Conservation (phyloP, 2,888 invertebrate species). For the Tridacna crocea region DNA sequence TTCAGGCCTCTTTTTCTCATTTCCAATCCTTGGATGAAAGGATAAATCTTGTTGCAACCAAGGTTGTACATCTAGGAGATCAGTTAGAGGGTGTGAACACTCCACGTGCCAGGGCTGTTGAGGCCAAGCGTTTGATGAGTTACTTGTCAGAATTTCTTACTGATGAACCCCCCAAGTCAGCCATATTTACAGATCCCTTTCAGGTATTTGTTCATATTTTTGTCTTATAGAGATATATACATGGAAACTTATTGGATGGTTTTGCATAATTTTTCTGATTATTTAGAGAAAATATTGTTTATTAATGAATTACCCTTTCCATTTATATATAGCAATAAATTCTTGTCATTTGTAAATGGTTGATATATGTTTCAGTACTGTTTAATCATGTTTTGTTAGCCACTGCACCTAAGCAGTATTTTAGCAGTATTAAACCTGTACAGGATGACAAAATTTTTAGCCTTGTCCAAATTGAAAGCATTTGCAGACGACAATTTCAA, state of each 20-base stretch:
- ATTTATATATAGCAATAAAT: too few relatives aligned
- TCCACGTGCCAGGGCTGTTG: slow-evolving; percentile 96
- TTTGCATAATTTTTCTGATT: too few relatives aligned
- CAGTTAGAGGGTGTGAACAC: slow-evolving; percentile 98
- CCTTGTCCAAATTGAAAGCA: too few relatives aligned
- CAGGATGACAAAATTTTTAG: too few relatives aligned
- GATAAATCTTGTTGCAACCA: slow-evolving; percentile 98
- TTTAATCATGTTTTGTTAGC: too few relatives aligned
- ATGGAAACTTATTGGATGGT: too few relatives aligned
- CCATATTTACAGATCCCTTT: slow-evolving; percentile 93
- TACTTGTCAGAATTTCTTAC: slow-evolving; percentile 96
- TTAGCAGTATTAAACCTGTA: too few relatives aligned
- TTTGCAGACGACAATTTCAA: too few relatives aligned
- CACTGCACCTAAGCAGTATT: too few relatives aligned
- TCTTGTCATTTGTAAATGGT: neutral
- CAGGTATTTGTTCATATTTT: slow-evolving; percentile 86
- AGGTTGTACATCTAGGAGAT: slow-evolving; percentile 99
- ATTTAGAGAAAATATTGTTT: too few relatives aligned
- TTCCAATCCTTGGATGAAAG: slow-evolving; percentile 97
- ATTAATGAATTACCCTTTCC: too few relatives aligned
- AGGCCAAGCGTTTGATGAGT: slow-evolving; percentile 96
- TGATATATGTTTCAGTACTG: neutral
- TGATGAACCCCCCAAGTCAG: slow-evolving; percentile 92
- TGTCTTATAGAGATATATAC: too few relatives aligned
- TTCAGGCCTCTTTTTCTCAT: slow-evolving; percentile 91